Base-by-base conservation (phyloP, 2,113 vertebrate genomes). In the Aptenodytes forsteri region DNA sequence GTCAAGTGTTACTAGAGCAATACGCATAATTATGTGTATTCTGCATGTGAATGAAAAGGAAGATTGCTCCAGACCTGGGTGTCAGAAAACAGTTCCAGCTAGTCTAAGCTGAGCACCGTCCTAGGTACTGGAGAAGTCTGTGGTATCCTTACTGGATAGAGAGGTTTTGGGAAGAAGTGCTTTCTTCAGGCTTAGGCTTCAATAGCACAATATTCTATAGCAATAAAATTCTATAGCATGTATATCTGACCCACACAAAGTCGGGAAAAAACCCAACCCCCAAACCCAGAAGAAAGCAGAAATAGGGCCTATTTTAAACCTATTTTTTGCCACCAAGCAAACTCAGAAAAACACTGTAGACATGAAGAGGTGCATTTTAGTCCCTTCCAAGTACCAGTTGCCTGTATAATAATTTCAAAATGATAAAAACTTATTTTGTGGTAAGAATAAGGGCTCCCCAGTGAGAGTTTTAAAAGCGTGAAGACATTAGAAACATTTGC, bases 401-500 rank as follows among this genome's bases (percentile, higher is more conserved):
- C 69, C 13, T 92, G 90, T 77, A 84, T 90, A 97, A 72, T 79
- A 75, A 92, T 85, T 82, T 56, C 2, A 32, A 77, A 79, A 85
- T 67, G 52, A 64, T 32, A 67, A 69, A 92, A 64, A n/a, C 69
- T 49, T 91, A 6, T 73, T 83, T 87, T 94, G 36, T 73, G 49
- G 34, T 49, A 87, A 67, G 62, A 94, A n/a, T 54, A 17, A 58
- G 49, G 46, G 11, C 32, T 71, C 61, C 82, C 71, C 55, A 82
- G 42, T 80, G 93, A 87, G 34, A 92, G 36, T 61, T 90, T 92
- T 96, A 86, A 95, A 89, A 72, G 83, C 80, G 34, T 52, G 36
- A 83, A 94, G 73, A 69, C 61, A 85, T 80, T 34, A 79, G 66
- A 75, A 92, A 94, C 56, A 49, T 87, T 97, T 96, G 95, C 83